These are phyloP conservation scores for Hystrix cristata DNA, from an alignment of 2,113 vertebrate species.

Conservation along the genomic window DNA sequence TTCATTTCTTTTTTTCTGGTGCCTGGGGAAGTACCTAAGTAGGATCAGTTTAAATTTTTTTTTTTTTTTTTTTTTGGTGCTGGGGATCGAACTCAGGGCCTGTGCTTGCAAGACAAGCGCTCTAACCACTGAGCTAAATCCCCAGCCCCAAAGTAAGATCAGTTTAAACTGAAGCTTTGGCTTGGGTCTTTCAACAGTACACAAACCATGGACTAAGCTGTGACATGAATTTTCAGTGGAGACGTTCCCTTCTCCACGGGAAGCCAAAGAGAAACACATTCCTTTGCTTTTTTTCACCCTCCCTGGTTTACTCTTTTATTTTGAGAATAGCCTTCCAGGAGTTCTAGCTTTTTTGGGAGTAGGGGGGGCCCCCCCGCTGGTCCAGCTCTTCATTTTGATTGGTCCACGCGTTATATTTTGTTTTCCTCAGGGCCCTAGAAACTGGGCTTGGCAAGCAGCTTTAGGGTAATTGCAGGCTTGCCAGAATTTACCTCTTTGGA, in stretches of 20 bases:
- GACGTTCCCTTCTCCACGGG: not conserved
- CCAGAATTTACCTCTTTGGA: not conserved
- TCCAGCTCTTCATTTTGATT: not conserved
- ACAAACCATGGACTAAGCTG: not conserved
- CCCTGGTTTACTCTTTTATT: not conserved
- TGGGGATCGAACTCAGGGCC: too few species aligned
- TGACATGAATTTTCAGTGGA: not conserved
- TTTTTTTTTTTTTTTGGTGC: not conserved
- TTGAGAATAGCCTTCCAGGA: not conserved
- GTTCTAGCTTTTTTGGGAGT: not conserved
- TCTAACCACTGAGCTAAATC: too few species aligned
- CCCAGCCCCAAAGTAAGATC: not conserved
- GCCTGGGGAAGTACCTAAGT: not conserved
- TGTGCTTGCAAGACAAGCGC: too few species aligned
- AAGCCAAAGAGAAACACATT: not conserved
- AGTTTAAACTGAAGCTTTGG: not conserved
- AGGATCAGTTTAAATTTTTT: not conserved
- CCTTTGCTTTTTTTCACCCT: not conserved
- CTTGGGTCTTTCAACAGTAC: not conserved
- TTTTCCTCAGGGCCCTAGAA: not conserved
- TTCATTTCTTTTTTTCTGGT: not conserved
- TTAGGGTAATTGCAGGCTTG: not conserved
- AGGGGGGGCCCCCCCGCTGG: too few species aligned
- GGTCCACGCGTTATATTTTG: not conserved
- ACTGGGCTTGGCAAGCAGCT: not conserved